Base-by-base conservation (phyloP, 2,888 invertebrate genomes). In the Monoplex corrugatus region DNA sequence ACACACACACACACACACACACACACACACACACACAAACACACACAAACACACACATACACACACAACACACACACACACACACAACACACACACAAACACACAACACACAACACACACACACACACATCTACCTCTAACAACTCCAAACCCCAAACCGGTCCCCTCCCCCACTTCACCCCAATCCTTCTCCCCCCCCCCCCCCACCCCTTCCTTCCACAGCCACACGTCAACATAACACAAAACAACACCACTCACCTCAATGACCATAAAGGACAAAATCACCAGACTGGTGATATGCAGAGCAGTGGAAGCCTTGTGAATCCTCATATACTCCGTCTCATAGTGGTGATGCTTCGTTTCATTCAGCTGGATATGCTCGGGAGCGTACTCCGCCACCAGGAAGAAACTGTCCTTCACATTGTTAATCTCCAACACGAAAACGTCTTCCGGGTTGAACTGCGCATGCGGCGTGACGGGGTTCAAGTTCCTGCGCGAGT, bases 281-380 rank as follows among this genome's bases (percentile, higher is more conserved):
- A 94, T 93, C 10, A 91, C 92, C 32, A 94, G 92, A 32, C 94
- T 93, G 83, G 91, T 86, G 84, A 92, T 93, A 86, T 93, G 93
- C 68, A 94, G 89, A 1, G 89, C 91, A 57, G 92, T 91, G 68
- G 93, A 93, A 32, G 92, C 88, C 68, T 91, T 90, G 84, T 93
- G 93, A 28, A 93, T 90, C 80, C 91, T 90, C 68, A 91, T 87
- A 86, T 93, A 93, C 89, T 92, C 91, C 83, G 90, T 83, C 57
- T 89, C 90, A 85, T 90, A 91, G 68, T 90, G 89, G 19, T 80
- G 32, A 75, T 89, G 90, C 75, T 90, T 88, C 13, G 89, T 89
- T 44, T 80, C 86, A 80, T 90, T 90, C 38, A 78, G 40, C 40
- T 86, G 86, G 63, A 87, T 87, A 68, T 90, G 91, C 35, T 90